phyloP scores from a whole-genome alignment of 2,113 vertebrate genomes.

The Protobothrops mucrosquamatus region DNA sequence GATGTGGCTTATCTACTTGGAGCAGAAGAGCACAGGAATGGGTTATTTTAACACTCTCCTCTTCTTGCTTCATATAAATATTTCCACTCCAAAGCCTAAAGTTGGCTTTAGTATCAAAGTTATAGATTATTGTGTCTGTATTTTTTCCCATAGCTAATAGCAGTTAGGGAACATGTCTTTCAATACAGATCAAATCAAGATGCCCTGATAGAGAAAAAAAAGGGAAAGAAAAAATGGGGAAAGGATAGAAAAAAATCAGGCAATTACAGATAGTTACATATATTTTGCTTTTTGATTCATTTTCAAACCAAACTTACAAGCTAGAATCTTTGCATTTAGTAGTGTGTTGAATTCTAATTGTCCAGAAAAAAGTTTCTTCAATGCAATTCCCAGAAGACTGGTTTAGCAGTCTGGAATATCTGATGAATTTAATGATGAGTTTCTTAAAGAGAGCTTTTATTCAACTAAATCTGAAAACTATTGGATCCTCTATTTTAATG shows the following conservation, averaged over 20 bases:
- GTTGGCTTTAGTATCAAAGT: not conserved
- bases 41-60: not conserved
- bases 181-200: not conserved
- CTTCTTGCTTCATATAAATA: not conserved
- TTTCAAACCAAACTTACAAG: not conserved
- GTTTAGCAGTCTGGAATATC: slow-evolving; percentile 6
- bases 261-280: not conserved
- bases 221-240: not conserved
- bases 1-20: not conserved
- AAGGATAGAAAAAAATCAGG: not conserved
- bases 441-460: slow-evolving; percentile 41
- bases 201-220: not conserved
- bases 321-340: not conserved
- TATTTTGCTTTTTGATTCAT: not conserved
- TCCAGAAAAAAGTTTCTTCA: not conserved
- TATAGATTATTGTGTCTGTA: not conserved
- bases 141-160: not conserved
- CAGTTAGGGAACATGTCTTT: not conserved
- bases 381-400: slow-evolving; percentile 8
- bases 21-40: not conserved
- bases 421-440: slow-evolving; percentile 37
- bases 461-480: slow-evolving; percentile 49
- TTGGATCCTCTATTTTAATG: slow-evolving; percentile 26
- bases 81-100: not conserved
- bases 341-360: not conserved